Conservation (phyloP, 2,113 vertebrate species). For the Acrocephalus arundinaceus region DNA sequence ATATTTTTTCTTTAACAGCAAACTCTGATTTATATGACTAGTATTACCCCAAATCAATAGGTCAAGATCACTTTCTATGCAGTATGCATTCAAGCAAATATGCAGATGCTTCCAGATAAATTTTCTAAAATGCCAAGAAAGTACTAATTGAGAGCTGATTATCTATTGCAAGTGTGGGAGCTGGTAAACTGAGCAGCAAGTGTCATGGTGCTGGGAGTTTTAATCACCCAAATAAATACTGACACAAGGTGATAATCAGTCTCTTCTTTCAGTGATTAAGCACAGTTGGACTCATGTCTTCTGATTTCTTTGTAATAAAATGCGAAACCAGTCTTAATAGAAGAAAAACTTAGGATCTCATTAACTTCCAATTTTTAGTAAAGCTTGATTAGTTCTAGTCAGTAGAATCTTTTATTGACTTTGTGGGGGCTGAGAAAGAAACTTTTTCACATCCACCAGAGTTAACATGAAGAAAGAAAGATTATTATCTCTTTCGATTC, state of each 20-base stretch:
- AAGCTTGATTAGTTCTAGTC: slow-evolving; percentile 15
- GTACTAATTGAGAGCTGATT: not conserved
- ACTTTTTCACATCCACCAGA: slow-evolving; percentile 11
- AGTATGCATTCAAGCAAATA: not conserved
- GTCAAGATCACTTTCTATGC: not conserved
- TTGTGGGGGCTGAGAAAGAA: not conserved
- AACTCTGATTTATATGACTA: not conserved
- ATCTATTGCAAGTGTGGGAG: not conserved
- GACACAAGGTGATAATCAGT: not conserved
- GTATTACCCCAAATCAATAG: not conserved
- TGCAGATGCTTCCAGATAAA: not conserved
- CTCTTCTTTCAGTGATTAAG: not conserved
- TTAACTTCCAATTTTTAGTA: slow-evolving; percentile 7
- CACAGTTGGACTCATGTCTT: not conserved
- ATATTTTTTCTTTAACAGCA: not conserved
- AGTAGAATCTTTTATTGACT: not conserved
- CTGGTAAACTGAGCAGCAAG: not conserved
- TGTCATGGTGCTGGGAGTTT: not conserved
- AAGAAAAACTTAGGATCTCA: not conserved
- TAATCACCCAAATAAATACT: not conserved
- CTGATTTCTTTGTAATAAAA: slow-evolving; percentile 1
- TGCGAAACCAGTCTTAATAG: not conserved
- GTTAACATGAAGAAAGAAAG: slow-evolving; percentile 25
- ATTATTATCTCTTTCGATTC: not conserved
- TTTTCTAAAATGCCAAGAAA: not conserved